A percentile compares a stretch with the other conserved stretches of the same genome.
phyloP scores from a whole-genome alignment of 2,797 vertebrate genomes.

The Apodemus agrarius region DNA sequence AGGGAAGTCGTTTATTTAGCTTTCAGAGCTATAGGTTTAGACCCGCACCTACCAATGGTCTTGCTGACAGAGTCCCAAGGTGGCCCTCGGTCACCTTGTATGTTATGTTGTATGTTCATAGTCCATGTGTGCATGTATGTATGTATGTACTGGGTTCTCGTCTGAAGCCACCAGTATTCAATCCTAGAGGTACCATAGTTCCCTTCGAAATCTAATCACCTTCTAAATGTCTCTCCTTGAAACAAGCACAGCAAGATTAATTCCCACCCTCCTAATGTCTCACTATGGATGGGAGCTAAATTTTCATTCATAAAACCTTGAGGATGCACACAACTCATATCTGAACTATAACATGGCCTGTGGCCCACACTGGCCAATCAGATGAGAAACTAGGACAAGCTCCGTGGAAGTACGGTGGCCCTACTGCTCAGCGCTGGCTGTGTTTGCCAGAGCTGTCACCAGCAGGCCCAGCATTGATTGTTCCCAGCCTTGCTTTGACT shows the following conservation, averaged over 20 bases:
- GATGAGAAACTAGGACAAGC: background rate
- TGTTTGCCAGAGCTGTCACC: background rate
- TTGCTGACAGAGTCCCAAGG: background rate
- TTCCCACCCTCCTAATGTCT: background rate
- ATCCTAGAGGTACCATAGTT: too few relatives aligned
- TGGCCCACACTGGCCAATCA: background rate
- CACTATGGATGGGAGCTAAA: background rate
- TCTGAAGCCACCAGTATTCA: background rate
- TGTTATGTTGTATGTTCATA: too few relatives aligned
- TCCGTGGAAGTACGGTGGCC: background rate
- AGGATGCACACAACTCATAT: background rate
- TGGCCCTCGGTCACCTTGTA: background rate
- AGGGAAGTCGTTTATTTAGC: background rate
- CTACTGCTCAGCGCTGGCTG: background rate
- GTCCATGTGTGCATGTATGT: background rate
- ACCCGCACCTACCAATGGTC: too few relatives aligned
- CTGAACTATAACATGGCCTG: background rate
- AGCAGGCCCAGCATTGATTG: background rate
- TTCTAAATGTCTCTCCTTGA: background rate
- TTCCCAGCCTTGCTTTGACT: background rate
- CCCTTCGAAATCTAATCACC: background rate
- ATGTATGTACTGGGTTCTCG: background rate
- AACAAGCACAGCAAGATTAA: background rate
- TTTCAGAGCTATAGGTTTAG: background rate
- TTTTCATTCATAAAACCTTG: background rate